phyloP scores from a whole-genome alignment of 2,797 vertebrate species.

The Sebastes cheni region DNA sequence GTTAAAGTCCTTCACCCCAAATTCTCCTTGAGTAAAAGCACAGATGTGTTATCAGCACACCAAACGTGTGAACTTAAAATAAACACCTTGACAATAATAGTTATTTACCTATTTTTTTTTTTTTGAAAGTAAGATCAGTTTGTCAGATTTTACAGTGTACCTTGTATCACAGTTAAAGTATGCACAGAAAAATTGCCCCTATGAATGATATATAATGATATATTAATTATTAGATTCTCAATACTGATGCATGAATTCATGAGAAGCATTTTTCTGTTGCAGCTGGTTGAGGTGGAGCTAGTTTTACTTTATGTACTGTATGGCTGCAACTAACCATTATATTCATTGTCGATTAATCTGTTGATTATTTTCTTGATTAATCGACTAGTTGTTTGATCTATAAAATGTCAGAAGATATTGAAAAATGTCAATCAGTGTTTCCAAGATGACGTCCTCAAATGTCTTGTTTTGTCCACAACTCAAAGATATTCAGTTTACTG shows the following conservation, averaged over 20 bases:
- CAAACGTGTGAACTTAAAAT: neutral
- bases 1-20: neutral
- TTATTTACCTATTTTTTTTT: neutral
- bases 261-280: neutral
- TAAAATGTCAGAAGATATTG: too few relatives aligned
- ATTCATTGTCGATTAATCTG: too few relatives aligned
- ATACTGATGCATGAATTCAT: neutral
- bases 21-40: too few relatives aligned
- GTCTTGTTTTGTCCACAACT: too few relatives aligned
- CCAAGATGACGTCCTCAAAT: too few relatives aligned
- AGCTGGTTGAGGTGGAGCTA: neutral
- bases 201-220: neutral
- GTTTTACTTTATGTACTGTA: neutral
- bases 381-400: too few relatives aligned
- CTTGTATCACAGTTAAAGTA: neutral
- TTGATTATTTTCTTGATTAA: fast-evolving
- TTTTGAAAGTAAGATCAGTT: neutral
- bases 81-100: neutral
- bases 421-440: too few relatives aligned
- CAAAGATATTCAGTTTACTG: too few relatives aligned
- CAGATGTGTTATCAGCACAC: neutral
- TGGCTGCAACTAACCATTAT: too few relatives aligned
- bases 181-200: neutral
- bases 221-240: neutral
- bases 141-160: neutral